phyloP scores from a whole-genome alignment of 2,797 vertebrate genomes.

The Limosa lapponica region DNA sequence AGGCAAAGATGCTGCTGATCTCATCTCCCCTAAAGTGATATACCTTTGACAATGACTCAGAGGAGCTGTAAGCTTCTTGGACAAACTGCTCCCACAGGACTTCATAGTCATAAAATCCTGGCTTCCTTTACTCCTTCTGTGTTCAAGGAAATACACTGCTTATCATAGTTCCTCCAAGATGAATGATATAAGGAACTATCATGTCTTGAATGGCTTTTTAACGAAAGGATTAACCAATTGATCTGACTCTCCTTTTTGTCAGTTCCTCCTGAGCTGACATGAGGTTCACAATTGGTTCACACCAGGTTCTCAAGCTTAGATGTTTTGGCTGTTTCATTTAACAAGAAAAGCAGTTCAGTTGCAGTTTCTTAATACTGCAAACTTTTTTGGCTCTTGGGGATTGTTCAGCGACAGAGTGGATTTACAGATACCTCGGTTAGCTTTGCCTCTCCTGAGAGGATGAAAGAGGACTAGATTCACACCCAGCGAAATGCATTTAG shows the following conservation, averaged over 20 bases:
- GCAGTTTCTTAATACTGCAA: background rate
- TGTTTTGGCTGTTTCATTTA: background rate
- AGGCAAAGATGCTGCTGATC: background rate
- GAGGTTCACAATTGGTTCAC: slow-evolving; percentile 15
- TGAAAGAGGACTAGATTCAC: background rate
- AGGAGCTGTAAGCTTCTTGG: background rate
- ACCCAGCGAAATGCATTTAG: background rate
- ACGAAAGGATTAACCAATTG: slow-evolving; percentile 21
- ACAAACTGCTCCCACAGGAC: slow-evolving; percentile 22
- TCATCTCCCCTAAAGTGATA: background rate
- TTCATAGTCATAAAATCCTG: background rate
- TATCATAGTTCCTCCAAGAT: background rate
- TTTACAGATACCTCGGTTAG: background rate
- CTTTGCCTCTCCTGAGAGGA: background rate
- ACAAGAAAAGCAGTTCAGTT: background rate
- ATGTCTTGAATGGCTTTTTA: background rate
- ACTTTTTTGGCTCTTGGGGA: background rate
- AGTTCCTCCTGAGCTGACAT: background rate
- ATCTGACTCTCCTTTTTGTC: slow-evolving; percentile 25
- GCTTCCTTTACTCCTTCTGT: background rate
- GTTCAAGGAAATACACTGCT: slow-evolving; percentile 9
- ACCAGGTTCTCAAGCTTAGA: background rate
- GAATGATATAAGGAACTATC: slow-evolving; percentile 1
- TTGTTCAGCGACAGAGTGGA: background rate
- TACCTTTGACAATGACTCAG: background rate